These are phyloP conservation scores for Phoenoteleia sp. DNA, from an alignment of 2,888 invertebrate genomes.

Conservation along the genomic window DNA sequence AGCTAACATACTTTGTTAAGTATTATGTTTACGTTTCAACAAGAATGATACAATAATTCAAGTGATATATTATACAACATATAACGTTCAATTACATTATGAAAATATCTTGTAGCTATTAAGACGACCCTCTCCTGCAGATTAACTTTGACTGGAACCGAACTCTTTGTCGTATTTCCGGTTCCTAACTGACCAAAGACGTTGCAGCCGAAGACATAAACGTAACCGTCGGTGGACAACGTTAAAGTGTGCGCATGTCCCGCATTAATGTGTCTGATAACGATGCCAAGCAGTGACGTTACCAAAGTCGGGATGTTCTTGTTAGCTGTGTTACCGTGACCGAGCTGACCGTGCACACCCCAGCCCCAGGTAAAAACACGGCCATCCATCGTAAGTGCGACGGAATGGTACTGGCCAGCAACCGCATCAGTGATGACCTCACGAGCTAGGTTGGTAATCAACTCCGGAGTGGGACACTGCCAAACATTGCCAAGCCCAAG, in stretches of 20 bases:
- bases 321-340: slow-evolving; percentile 94
- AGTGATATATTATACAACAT: too few species aligned
- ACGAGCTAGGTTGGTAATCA: slow-evolving; percentile 88
- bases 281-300: slow-evolving; percentile 83
- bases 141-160: slow-evolving; percentile 88
- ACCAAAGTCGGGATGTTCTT: slow-evolving; percentile 81
- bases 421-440: slow-evolving; percentile 91
- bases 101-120: slow-evolving; percentile 91
- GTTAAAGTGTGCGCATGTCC: slow-evolving; percentile 92
- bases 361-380: slow-evolving; percentile 97
- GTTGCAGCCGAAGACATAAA: slow-evolving; percentile 91
- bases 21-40: too few species aligned
- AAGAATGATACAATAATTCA: too few species aligned
- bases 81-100: slow-evolving; percentile 91
- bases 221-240: slow-evolving; percentile 90
- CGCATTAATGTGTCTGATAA: slow-evolving; percentile 87
- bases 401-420: slow-evolving; percentile 97
- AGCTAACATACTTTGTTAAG: too few species aligned
- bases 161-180: slow-evolving; percentile 87
- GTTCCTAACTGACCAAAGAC: slow-evolving; percentile 93
- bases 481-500: slow-evolving; percentile 91
- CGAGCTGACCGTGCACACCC: slow-evolving; percentile 98
- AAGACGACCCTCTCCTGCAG: slow-evolving; percentile 87
- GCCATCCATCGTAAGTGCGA: slow-evolving; percentile 93
- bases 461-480: slow-evolving; percentile 90